A percentile compares a stretch with the other conserved stretches of the same genome.
phyloP scores from a whole-genome alignment of 2,113 vertebrate species.

The Fulica atra region DNA sequence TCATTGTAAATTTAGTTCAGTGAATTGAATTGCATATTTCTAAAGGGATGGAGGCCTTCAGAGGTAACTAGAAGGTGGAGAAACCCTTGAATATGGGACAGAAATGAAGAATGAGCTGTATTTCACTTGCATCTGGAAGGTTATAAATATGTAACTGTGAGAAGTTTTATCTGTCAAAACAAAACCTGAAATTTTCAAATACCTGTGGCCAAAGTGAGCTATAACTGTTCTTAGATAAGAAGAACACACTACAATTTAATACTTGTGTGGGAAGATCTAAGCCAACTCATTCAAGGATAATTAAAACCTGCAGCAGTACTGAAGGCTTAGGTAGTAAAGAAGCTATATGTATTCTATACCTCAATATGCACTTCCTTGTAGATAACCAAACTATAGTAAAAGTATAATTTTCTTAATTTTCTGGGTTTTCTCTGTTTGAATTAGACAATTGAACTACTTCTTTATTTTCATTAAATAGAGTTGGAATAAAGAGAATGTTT shows the following conservation, averaged over 20 bases:
- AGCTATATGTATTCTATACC: neutral
- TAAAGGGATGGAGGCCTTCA: neutral
- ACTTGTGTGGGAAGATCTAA: neutral
- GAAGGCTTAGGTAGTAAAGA: neutral
- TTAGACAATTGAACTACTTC: neutral
- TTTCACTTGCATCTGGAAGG: neutral
- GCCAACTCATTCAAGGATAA: neutral
- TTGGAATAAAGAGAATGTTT: neutral
- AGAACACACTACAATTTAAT: neutral
- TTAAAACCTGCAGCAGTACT: neutral
- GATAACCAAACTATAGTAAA: neutral
- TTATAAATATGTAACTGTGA: neutral
- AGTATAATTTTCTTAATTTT: neutral
- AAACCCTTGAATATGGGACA: neutral
- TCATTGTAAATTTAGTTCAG: neutral
- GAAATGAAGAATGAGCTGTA: neutral
- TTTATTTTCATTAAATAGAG: neutral
- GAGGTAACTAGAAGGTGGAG: neutral
- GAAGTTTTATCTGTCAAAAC: neutral
- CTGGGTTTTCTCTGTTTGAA: neutral
- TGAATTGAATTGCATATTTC: neutral
- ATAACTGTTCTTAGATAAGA: neutral
- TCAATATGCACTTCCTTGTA: neutral
- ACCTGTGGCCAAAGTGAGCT: neutral
- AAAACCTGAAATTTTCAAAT: neutral